Percentiles rank a stretch among this genome's conserved stretches.
phyloP scores from a whole-genome alignment of 53 echinoderm and acorn worm genomes.

The Paracentrotus lividus region DNA sequence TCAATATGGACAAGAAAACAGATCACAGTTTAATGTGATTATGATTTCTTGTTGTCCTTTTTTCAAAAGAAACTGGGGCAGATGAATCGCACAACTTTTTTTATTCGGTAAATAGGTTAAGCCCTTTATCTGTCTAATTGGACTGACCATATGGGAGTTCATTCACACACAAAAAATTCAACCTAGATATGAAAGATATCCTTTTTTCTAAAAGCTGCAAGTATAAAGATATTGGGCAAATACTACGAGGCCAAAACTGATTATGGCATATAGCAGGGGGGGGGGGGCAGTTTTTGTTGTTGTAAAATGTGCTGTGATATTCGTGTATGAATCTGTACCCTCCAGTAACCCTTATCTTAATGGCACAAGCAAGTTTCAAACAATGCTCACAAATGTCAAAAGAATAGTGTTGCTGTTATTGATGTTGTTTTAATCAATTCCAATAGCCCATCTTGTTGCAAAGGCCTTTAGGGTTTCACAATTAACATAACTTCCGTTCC shows the following conservation, averaged over 20 bases:
- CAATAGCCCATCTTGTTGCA: too few species aligned
- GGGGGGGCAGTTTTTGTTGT: background rate
- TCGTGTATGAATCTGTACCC: too few species aligned
- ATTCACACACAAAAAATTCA: background rate
- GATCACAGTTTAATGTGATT: conserved; percentile 19
- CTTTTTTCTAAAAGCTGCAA: background rate
- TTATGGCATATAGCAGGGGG: background rate
- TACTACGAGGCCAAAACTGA: background rate
- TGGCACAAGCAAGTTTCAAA: too few species aligned
- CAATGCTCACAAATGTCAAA: too few species aligned
- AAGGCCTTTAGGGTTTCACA: too few species aligned
- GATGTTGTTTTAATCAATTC: too few species aligned
- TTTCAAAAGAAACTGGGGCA: conserved; percentile 54
- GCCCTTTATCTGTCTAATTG: conserved; percentile 40
- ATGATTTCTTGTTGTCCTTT: conserved; percentile 23
- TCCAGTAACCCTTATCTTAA: too few species aligned
- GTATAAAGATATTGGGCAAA: background rate
- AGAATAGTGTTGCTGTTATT: too few species aligned
- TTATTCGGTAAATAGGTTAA: conserved; percentile 21
- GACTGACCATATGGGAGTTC: conserved; percentile 17
- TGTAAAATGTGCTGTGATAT: too few species aligned
- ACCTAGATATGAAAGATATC: background rate
- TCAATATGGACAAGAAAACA: background rate
- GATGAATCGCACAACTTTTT: background rate
- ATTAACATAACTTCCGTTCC: too few species aligned